Evolutionary conservation across 37 sponge, comb jelly and placozoan species (phyloP).

Genomic region (Spongia lamella): DNA sequence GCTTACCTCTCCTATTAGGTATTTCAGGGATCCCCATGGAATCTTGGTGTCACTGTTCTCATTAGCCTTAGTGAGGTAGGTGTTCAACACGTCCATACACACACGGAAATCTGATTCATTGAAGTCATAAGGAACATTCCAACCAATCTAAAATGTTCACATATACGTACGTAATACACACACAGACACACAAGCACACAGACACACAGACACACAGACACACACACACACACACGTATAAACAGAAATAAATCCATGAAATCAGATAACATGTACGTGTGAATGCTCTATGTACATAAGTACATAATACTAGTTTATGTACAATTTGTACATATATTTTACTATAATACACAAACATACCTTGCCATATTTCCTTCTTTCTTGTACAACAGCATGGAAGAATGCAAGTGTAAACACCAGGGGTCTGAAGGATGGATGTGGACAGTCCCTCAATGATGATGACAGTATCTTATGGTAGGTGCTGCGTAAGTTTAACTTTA

Average conservation of each 20-base stretch:
- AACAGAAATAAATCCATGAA: no score
- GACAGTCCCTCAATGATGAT: conserved; percentile 74
- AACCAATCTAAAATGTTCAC: conserved; percentile 84
- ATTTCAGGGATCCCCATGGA: conserved; percentile 98
- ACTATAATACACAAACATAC: no score
- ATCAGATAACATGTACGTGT: neutral
- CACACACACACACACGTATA: no score
- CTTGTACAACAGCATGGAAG: conserved; percentile 99
- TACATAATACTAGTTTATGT: no score
- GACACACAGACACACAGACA: no score
- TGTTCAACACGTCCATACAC: conserved; percentile 91
- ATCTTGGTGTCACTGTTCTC: conserved; percentile 89
- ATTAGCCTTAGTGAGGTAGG: conserved; percentile 89
- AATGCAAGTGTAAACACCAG: conserved; percentile 95
- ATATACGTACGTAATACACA: neutral
- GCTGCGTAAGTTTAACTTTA: conserved; percentile 95
- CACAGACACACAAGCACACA: no score
- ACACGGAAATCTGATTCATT: conserved; percentile 99
- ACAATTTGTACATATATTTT: no score
- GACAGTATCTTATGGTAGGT: conserved; percentile 95
- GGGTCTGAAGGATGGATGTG: conserved; percentile 89
- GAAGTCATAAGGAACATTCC: conserved; percentile 99
- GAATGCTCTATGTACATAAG: neutral
- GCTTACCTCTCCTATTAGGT: conserved; percentile 99
- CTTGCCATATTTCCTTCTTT: conserved; percentile 97